Percentiles rank a stretch among this genome's conserved stretches.
Conservation (phyloP, 2,113 vertebrate genomes). For the Nanorana parkeri region DNA sequence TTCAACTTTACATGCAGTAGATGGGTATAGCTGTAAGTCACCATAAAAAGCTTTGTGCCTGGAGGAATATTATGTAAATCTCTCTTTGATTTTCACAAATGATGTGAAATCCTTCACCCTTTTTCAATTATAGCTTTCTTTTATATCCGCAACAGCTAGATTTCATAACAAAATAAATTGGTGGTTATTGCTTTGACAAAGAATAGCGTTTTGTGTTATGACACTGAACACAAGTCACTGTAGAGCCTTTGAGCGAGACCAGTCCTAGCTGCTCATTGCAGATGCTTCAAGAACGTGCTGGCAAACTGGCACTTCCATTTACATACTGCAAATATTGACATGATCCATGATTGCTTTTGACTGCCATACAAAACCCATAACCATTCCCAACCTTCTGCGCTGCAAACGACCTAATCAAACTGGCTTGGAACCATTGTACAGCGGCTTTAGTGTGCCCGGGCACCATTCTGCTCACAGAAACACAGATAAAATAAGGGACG, state of each 20-base stretch:
- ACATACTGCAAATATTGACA: constrained; percentile 56
- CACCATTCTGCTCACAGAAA: background rate
- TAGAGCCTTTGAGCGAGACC: constrained; percentile 3
- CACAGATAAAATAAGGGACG: constrained; percentile 27
- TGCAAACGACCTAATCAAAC: constrained; percentile 46
- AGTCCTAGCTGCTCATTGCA: constrained; percentile 22
- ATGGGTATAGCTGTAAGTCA: constrained; percentile 5
- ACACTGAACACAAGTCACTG: constrained; percentile 14
- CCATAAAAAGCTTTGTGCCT: constrained; percentile 13
- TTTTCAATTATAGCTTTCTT: constrained; percentile 23
- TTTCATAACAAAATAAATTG: constrained; percentile 28
- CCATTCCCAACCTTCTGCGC: constrained; percentile 51
- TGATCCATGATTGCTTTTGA: constrained; percentile 51
- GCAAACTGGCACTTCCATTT: constrained; percentile 4
- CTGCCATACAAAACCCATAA: constrained; percentile 50
- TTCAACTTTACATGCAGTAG: background rate
- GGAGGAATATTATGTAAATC: constrained; percentile 19
- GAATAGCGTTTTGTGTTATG: constrained; percentile 29
- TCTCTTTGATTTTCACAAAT: constrained; percentile 30
- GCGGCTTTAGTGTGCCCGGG: background rate
- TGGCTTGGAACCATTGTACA: constrained; percentile 19
- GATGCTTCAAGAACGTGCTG: constrained; percentile 33
- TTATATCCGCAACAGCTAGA: constrained; percentile 5
- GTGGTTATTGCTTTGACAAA: constrained; percentile 21
- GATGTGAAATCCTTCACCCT: constrained; percentile 13